Evolutionary conservation across 1,140 invertebrate species (phyloP).

Genomic region (Megalopta genalis): DNA sequence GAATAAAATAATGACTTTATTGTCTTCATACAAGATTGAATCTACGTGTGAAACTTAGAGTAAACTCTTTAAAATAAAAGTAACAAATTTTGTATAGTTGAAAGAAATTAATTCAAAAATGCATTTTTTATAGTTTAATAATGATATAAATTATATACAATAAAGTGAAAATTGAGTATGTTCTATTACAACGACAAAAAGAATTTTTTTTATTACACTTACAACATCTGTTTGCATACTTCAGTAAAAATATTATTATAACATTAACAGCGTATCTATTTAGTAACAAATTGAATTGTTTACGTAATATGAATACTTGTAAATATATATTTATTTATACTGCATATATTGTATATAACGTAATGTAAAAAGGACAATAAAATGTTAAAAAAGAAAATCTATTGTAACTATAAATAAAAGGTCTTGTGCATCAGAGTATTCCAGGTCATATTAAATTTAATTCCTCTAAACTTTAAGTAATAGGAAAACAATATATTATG

Average conservation of each 20-base stretch:
- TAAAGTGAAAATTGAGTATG: neutral
- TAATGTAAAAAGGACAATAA: constrained; percentile 1
- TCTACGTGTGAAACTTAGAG: neutral
- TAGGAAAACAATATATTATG: neutral
- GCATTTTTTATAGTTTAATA: constrained; percentile 7
- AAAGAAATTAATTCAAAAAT: neutral
- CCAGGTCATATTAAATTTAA: constrained; percentile 1
- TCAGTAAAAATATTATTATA: constrained; percentile 7
- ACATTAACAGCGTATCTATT: constrained; percentile 12
- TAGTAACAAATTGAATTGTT: constrained; percentile 5
- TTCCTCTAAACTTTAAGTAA: neutral
- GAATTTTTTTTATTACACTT: neutral
- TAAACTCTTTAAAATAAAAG: neutral
- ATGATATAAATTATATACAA: constrained; percentile 1
- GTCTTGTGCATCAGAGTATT: neutral
- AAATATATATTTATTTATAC: constrained; percentile 17
- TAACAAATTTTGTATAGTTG: neutral
- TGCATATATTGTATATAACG: constrained; percentile 9
- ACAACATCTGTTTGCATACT: neutral
- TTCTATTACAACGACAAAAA: neutral
- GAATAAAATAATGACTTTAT: constrained; percentile 54
- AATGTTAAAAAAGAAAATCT: neutral
- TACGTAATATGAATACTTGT: constrained; percentile 1
- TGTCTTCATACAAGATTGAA: constrained; percentile 41
- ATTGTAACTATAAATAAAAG: neutral